A percentile compares a stretch with the other conserved stretches of the same genome.
These are phyloP conservation scores for Folsomia manolachei DNA, from an alignment of 2,888 invertebrate genomes.

Conservation along the genomic window DNA sequence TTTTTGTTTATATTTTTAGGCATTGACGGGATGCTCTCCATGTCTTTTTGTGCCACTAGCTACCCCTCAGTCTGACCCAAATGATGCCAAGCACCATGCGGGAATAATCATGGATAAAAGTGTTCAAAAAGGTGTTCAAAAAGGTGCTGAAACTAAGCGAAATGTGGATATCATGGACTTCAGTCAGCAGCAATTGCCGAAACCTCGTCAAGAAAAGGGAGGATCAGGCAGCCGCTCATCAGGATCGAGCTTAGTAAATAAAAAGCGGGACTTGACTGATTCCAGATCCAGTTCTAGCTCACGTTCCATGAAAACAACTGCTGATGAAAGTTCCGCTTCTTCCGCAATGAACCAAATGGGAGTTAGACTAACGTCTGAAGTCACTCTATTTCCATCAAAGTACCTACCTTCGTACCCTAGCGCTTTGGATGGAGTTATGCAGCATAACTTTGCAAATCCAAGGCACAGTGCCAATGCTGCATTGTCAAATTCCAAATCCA, in stretches of 20 bases:
- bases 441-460: constrained; percentile 1
- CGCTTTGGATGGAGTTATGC: neutral
- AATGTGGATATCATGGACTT: constrained; percentile 1
- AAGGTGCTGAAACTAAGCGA: neutral
- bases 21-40: constrained; percentile 25
- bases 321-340: constrained; percentile 44
- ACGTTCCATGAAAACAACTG: constrained; percentile 24
- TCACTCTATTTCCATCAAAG: constrained; percentile 46
- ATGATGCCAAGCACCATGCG: constrained; percentile 21
- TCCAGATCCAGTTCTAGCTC: neutral
- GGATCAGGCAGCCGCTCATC: neutral
- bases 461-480: neutral
- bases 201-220: constrained; percentile 9
- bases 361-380: constrained; percentile 49
- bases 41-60: constrained; percentile 33
- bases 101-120: neutral
- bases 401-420: constrained; percentile 7
- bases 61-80: constrained; percentile 36
- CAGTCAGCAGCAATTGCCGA: constrained; percentile 14
- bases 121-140: neutral
- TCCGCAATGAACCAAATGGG: constrained; percentile 48
- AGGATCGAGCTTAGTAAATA: neutral
- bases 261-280: constrained; percentile 1
- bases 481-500: neutral
- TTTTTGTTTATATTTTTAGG: neutral